Conservation (phyloP, 2,113 vertebrate species). For the Eretmochelys imbricata region DNA sequence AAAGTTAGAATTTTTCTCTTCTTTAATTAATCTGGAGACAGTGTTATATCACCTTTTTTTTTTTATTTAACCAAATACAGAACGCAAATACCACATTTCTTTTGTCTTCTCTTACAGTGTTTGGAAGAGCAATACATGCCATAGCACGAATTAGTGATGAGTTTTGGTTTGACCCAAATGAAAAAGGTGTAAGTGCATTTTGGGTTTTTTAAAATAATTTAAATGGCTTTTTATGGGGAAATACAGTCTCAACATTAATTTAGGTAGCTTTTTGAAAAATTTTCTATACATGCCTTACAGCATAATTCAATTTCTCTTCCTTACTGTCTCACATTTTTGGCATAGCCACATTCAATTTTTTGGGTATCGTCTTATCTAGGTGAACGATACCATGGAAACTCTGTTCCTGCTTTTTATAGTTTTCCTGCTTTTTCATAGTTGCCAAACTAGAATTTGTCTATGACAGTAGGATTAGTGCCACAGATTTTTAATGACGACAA, state of each 20-base stretch:
- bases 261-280: neutral
- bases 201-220: neutral
- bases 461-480: neutral
- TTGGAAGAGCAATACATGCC: slow-evolving; percentile 91
- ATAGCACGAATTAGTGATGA: slow-evolving; percentile 89
- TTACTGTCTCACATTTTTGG: neutral
- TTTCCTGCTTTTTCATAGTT: neutral
- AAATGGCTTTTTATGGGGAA: accelerated
- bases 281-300: neutral
- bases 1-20: neutral
- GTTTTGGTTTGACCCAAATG: slow-evolving; percentile 90
- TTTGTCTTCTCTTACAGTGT: slow-evolving; percentile 77
- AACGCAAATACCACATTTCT: slow-evolving; percentile 6
- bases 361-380: neutral
- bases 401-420: neutral
- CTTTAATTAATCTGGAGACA: neutral
- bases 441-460: neutral
- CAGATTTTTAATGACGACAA: neutral
- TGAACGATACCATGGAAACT: neutral
- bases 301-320: neutral
- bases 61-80: neutral
- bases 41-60: neutral
- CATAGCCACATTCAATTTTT: neutral
- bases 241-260: accelerated
- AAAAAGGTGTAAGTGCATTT: slow-evolving; percentile 87